phyloP scores from a whole-genome alignment of 2,888 invertebrate genomes.

The Molorchus minor region DNA sequence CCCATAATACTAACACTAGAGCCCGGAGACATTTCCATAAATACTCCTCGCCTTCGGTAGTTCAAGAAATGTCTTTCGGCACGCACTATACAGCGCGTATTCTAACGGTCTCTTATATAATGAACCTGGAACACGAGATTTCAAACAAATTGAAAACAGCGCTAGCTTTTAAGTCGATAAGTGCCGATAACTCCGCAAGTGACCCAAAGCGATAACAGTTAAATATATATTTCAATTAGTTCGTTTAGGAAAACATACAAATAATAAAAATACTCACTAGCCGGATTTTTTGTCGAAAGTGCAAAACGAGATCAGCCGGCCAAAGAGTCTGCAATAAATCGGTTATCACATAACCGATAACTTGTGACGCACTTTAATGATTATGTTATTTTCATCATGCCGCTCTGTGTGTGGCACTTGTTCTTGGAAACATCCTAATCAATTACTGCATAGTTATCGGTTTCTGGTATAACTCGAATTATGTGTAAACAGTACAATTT shows the following conservation, averaged over 20 bases:
- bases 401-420: conserved; percentile 46
- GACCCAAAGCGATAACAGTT: conserved; percentile 16
- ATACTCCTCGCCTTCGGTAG: conserved; percentile 39
- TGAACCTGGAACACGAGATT: conserved; percentile 31
- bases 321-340: conserved; percentile 7
- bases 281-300: conserved; percentile 4
- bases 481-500: conserved; percentile 37
- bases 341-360: conserved; percentile 12
- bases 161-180: conserved; percentile 26
- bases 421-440: conserved; percentile 47
- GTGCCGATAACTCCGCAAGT: conserved; percentile 21
- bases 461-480: conserved; percentile 38
- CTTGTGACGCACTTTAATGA: conserved; percentile 8
- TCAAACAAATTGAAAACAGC: conserved; percentile 25
- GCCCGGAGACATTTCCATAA: conserved; percentile 46
- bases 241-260: conserved; percentile 18
- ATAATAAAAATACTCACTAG: conserved; percentile 9
- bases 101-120: conserved; percentile 29
- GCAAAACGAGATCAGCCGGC: conserved; percentile 8
- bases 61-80: conserved; percentile 45
- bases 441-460: conserved; percentile 48
- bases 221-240: conserved; percentile 26
- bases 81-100: conserved; percentile 39
- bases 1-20: conserved; percentile 35
- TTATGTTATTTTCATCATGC: not conserved